Percentiles rank a stretch among this genome's conserved stretches.
phyloP scores from a whole-genome alignment of 1,140 invertebrate species.

The Daktulosphaira vitifoliae region DNA sequence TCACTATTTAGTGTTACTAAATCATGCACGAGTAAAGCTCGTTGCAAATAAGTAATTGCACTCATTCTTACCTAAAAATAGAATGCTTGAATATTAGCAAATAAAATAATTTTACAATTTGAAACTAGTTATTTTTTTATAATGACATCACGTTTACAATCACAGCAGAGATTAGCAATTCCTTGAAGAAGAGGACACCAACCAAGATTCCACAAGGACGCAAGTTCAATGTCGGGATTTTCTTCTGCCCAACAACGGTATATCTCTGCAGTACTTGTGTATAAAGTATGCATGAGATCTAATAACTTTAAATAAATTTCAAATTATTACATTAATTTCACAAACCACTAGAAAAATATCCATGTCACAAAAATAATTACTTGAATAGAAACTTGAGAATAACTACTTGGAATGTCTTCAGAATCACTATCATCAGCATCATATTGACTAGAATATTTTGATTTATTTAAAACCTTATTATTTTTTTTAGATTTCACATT shows the following conservation, averaged over 20 bases:
- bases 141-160: conserved; percentile 58
- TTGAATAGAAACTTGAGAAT: conserved; percentile 66
- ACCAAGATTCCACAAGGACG: conserved; percentile 77
- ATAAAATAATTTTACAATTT: conserved; percentile 25
- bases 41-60: conserved; percentile 81
- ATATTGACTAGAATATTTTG: conserved; percentile 42
- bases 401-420: conserved; percentile 57
- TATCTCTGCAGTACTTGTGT: conserved; percentile 84
- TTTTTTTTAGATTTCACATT: conserved; percentile 13
- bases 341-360: conserved; percentile 1
- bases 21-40: conserved; percentile 87
- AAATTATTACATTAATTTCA: not conserved
- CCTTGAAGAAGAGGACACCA: conserved; percentile 88
- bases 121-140: conserved; percentile 29
- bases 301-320: conserved; percentile 58
- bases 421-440: conserved; percentile 61
- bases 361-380: conserved; percentile 41
- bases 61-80: conserved; percentile 67
- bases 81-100: conserved; percentile 4
- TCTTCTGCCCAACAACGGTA: conserved; percentile 87
- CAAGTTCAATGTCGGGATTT: conserved; percentile 55
- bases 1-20: conserved; percentile 70
- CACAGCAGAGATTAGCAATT: conserved; percentile 88
- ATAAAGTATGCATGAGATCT: conserved; percentile 91
- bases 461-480: conserved; percentile 8